phyloP scores from a whole-genome alignment of 2,113 vertebrate genomes.

The Proterorhinus semilunaris region DNA sequence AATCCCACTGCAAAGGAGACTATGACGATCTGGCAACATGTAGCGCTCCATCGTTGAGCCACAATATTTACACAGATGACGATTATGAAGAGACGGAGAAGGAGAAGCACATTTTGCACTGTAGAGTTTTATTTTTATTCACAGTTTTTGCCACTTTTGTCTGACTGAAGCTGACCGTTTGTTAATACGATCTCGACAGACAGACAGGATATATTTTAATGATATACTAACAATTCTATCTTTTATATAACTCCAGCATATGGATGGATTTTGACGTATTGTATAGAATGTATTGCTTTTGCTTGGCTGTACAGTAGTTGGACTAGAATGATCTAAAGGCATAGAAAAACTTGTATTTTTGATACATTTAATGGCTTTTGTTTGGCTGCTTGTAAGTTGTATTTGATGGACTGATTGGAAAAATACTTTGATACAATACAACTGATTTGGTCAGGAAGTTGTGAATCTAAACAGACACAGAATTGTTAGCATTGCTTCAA shows the following conservation, averaged over 20 bases:
- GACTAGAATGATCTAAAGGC: neutral
- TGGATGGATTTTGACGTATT: neutral
- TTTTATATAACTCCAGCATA: neutral
- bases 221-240: neutral
- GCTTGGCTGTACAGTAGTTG: neutral
- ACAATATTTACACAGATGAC: constrained; percentile 5
- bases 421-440: neutral
- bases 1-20: constrained; percentile 31
- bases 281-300: neutral
- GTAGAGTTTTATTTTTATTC: neutral
- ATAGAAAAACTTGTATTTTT: neutral
- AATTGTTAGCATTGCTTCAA: constrained; percentile 1
- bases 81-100: constrained; percentile 26
- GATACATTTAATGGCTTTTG: neutral
- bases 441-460: neutral
- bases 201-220: neutral
- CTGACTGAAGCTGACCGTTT: neutral
- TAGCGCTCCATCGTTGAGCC: constrained; percentile 19
- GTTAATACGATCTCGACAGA: neutral
- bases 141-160: neutral
- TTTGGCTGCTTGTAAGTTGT: neutral
- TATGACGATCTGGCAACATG: constrained; percentile 14
- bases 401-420: neutral
- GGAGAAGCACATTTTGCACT: constrained; percentile 4
- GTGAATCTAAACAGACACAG: constrained; percentile 30